A percentile compares a stretch with the other conserved stretches of the same genome.
These are phyloP conservation scores for Tetraodon nigroviridis DNA, from an alignment of 2,113 vertebrate genomes.

Conservation along the genomic window DNA sequence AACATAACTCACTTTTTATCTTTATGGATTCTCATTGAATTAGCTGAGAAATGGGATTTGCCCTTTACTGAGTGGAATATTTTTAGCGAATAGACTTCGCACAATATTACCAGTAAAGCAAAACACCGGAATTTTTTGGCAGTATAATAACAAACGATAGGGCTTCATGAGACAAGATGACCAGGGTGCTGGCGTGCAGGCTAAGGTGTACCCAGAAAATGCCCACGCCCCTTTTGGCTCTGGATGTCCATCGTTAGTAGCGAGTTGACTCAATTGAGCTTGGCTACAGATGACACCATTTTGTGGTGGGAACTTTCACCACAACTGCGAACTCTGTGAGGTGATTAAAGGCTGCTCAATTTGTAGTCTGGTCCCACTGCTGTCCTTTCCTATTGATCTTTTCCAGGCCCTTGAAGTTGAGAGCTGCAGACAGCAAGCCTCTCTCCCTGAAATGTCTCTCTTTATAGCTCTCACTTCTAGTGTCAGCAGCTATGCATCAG, in stretches of 20 bases:
- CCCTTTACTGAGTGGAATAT: conserved; percentile 9
- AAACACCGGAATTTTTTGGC: background rate
- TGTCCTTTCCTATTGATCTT: conserved; percentile 61
- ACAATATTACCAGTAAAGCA: conserved; percentile 2
- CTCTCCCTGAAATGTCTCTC: conserved; percentile 30
- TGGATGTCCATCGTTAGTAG: conserved; percentile 50
- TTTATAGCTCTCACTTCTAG: conserved; percentile 7
- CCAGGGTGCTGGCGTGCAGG: background rate
- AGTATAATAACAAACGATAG: background rate
- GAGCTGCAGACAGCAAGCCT: conserved; percentile 31
- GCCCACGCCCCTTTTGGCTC: conserved; percentile 16
- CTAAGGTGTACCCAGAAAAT: conserved; percentile 2
- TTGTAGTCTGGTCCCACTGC: conserved; percentile 59
- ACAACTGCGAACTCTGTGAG: conserved; percentile 57
- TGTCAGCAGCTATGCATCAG: conserved; percentile 23
- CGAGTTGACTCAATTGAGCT: conserved; percentile 58
- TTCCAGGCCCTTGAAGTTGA: conserved; percentile 49
- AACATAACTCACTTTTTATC: conserved; percentile 3
- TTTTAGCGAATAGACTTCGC: conserved; percentile 5
- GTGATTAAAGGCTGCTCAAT: conserved; percentile 69
- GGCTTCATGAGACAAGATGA: background rate
- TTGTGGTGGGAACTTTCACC: conserved; percentile 58
- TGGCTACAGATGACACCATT: conserved; percentile 64
- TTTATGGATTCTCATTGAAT: conserved; percentile 33
- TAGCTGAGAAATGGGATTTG: conserved; percentile 24